These are phyloP conservation scores for Odontocolon sp. DNA, from an alignment of 2,888 invertebrate species.

Conservation along the genomic window DNA sequence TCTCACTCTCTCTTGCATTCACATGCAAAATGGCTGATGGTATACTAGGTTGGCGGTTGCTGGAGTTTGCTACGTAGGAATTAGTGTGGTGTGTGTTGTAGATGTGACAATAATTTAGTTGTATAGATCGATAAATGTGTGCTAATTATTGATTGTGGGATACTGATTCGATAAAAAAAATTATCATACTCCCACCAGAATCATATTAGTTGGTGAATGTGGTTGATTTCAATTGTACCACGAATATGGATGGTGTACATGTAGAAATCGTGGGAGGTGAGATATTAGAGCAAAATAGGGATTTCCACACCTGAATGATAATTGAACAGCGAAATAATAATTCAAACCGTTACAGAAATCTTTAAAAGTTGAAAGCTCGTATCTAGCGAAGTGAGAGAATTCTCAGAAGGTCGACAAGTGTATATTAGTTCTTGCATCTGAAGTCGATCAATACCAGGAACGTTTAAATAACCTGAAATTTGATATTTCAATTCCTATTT, in stretches of 20 bases:
- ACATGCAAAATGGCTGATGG: constrained; percentile 18
- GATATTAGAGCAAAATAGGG: background rate
- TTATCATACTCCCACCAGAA: background rate
- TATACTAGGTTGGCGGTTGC: background rate
- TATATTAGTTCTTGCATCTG: background rate
- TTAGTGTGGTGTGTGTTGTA: background rate
- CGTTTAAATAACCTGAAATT: constrained; percentile 18
- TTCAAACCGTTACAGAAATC: too few species aligned
- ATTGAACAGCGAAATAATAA: too few species aligned
- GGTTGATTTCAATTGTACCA: too few species aligned
- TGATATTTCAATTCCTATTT: constrained; percentile 13
- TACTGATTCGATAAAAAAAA: too few species aligned
- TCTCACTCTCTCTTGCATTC: background rate
- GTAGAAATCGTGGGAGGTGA: background rate
- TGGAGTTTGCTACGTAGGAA: background rate
- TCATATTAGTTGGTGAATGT: background rate
- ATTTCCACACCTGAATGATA: too few species aligned
- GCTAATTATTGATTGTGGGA: background rate
- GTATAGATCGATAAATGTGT: constrained; percentile 1
- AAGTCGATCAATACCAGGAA: constrained; percentile 11
- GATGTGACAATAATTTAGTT: constrained; percentile 19
- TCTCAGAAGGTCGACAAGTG: background rate
- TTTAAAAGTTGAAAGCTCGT: too few species aligned
- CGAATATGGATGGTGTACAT: too few species aligned
- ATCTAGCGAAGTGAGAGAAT: background rate